Base-by-base conservation (phyloP, 2,113 vertebrate species). In the Antennarius striatus region DNA sequence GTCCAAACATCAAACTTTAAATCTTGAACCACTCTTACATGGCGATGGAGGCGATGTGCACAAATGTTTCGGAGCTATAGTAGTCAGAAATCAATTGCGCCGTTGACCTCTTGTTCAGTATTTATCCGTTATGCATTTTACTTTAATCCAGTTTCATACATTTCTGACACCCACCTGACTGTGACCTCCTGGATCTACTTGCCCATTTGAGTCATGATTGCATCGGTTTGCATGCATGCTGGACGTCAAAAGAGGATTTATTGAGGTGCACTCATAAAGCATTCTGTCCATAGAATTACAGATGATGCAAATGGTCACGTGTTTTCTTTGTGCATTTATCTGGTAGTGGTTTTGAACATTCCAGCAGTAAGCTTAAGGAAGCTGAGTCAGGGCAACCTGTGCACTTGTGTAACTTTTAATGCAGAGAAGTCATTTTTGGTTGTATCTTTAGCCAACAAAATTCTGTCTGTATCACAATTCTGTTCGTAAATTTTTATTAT, bases 21-120 rank as follows among this genome's bases (percentile, higher is more conserved):
- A 54, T 49, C 45, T 46, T 68, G 36, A 68, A 75, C 11, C 42
- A 43, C 50, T 73, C 15, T 68, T 53, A 64, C 29, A 17, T 40
- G 30, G 10, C 16, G 39, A 77, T 29, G 14, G 10, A 56, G 53
- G 14, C 16, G 47, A 66, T 29, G 13, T 28, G 51, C 49, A 45
- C 29, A 62, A 28, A 40, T 14, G 2, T 46, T 63, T 29, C 56
- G 22, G 46, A 11, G 57, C 28, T 6, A 28, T 50, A n/a, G 36
- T 30, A 59, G 28, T 46, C 48, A 32, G 28, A 74, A 66, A 65
- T 14, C 5, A 16, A 52, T 11, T 3, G 50, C 47, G 11, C 5
- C 16, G 13, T 17, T 61, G 8, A 63, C 45, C 1, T 48, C 2
- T 12, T 36, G 7, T 14, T n/a, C 11, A 48, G 16, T 14, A 16